phyloP scores from a whole-genome alignment of 2,797 vertebrate genomes.

The Pangasius djambal region DNA sequence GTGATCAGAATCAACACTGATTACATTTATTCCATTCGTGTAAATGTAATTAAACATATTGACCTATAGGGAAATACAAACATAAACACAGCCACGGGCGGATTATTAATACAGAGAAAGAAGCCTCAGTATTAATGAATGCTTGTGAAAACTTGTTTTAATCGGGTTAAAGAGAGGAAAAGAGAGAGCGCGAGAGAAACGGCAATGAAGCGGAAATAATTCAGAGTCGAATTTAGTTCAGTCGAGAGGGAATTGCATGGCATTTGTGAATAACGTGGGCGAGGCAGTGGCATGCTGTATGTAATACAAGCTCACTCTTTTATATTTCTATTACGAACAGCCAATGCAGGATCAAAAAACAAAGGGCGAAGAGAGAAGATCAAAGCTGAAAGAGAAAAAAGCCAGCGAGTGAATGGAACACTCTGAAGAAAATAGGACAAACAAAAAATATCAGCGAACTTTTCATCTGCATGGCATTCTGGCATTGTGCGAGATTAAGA shows the following conservation, averaged over 20 bases:
- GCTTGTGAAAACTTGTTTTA: neutral
- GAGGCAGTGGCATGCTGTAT: slow-evolving; percentile 31
- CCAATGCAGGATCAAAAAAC: slow-evolving; percentile 51
- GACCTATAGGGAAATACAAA: slow-evolving; percentile 12
- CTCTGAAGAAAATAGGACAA: slow-evolving; percentile 31
- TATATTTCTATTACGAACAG: slow-evolving; percentile 36
- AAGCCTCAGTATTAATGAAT: neutral
- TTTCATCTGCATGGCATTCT: slow-evolving; percentile 46
- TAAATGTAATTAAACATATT: slow-evolving; percentile 21
- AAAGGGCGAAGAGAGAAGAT: slow-evolving; percentile 40
- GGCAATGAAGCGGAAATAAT: slow-evolving; percentile 13
- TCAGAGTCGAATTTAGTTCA: slow-evolving; percentile 33
- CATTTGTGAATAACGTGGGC: slow-evolving; percentile 31
- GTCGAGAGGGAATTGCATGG: slow-evolving; percentile 35
- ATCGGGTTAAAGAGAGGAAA: neutral
- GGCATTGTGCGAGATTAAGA: neutral
- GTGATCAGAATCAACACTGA: slow-evolving; percentile 7
- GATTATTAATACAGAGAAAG: slow-evolving; percentile 10
- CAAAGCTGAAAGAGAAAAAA: slow-evolving; percentile 47
- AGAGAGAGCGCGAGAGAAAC: neutral
- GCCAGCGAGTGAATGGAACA: slow-evolving; percentile 26
- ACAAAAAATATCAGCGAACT: slow-evolving; percentile 26
- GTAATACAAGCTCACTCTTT: slow-evolving; percentile 40
- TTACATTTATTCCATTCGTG: neutral
- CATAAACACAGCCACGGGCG: neutral